phyloP scores from a whole-genome alignment of 1,140 invertebrate genomes.

The Diorhabda carinulata region DNA sequence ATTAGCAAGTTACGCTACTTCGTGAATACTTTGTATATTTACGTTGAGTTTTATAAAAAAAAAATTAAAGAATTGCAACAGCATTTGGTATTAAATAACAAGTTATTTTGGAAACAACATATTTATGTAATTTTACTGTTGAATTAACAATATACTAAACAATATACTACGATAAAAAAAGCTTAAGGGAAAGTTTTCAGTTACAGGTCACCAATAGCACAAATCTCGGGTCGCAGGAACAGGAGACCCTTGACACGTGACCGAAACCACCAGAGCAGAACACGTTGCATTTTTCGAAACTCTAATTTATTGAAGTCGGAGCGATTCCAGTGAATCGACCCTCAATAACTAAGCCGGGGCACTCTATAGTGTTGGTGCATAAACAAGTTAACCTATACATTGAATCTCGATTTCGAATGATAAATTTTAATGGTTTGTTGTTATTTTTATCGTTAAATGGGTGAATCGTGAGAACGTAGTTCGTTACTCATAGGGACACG shows the following conservation, averaged over 20 bases:
- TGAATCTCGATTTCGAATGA: slow-evolving; percentile 14
- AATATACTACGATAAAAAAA: no score
- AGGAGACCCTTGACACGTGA: slow-evolving; percentile 14
- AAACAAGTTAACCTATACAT: slow-evolving; percentile 13
- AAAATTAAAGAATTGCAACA: no score
- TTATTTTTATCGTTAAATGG: slow-evolving; percentile 12
- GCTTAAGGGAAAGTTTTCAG: not conserved
- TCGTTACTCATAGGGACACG: no score
- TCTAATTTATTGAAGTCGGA: slow-evolving; percentile 14
- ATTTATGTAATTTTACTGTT: no score
- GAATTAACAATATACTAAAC: no score
- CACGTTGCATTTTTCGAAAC: slow-evolving; percentile 6
- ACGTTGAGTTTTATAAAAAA: no score
- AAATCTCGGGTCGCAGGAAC: not conserved
- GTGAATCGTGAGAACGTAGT: slow-evolving; percentile 11
- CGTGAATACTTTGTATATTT: no score
- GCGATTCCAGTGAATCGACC: slow-evolving; percentile 9
- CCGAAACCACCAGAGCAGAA: slow-evolving; percentile 4
- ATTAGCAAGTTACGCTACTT: no score
- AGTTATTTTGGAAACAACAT: no score
- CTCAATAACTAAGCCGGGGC: slow-evolving; percentile 1
- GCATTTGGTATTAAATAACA: no score
- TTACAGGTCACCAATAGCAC: not conserved
- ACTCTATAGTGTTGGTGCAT: slow-evolving; percentile 15
- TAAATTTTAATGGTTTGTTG: slow-evolving; percentile 22